Conservation (phyloP, 2,113 vertebrate genomes). For the Speoplatyrhinus poulsoni region DNA sequence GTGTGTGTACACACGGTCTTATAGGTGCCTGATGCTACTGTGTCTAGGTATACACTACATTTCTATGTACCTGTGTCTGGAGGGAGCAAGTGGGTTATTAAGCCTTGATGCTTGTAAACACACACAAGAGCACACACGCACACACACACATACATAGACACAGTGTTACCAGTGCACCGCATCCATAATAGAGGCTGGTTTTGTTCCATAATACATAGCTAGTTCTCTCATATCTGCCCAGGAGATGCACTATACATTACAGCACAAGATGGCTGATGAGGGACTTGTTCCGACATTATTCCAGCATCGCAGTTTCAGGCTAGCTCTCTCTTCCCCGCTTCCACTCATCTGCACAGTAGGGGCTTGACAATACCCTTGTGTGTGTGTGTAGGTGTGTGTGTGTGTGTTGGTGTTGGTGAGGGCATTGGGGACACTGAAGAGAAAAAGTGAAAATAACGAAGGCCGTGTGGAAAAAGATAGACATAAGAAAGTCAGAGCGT, state of each 20-base stretch:
- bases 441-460: neutral
- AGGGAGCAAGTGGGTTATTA: neutral
- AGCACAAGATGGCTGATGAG: conserved; percentile 44
- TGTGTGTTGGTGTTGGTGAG: conserved; percentile 3
- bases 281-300: conserved; percentile 45
- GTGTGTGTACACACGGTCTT: neutral
- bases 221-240: conserved; percentile 31
- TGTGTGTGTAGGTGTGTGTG: neutral
- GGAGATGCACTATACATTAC: conserved; percentile 55
- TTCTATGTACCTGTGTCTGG: neutral
- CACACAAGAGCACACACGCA: neutral
- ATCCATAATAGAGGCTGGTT: conserved; percentile 41
- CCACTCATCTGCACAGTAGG: conserved; percentile 19
- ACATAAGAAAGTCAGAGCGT: neutral
- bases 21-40: neutral
- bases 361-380: neutral
- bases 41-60: neutral
- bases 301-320: conserved; percentile 44
- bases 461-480: conserved; percentile 6
- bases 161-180: conserved; percentile 13
- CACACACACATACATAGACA: conserved; percentile 1
- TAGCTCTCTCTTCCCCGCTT: conserved; percentile 22
- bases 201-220: conserved; percentile 61
- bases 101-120: neutral
- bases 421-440: conserved; percentile 2